Evolutionary conservation across 2,113 vertebrate species (phyloP).

Genomic region (Brachypteracias leptosomus): DNA sequence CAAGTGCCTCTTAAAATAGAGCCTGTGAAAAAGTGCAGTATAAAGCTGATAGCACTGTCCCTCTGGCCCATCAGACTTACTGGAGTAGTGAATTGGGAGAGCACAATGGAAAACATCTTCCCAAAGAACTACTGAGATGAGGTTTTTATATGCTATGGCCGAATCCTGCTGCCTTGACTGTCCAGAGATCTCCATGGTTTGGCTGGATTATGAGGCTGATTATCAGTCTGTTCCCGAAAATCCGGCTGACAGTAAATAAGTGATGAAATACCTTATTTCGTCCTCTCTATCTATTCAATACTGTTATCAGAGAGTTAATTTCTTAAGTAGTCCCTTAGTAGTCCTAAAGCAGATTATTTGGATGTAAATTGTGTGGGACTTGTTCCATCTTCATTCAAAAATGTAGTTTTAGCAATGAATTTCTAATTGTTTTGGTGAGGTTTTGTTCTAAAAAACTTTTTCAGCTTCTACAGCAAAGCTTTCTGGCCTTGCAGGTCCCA

Average conservation of each 20-base stretch:
- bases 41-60: background rate
- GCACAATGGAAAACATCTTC: background rate
- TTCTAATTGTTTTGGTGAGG: background rate
- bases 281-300: background rate
- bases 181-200: background rate
- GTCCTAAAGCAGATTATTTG: background rate
- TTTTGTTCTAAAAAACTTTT: background rate
- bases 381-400: background rate
- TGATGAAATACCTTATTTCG: background rate
- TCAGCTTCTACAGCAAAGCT: background rate
- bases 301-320: background rate
- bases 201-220: background rate
- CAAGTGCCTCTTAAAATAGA: background rate
- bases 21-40: background rate
- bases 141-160: background rate
- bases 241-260: background rate
- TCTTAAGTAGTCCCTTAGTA: background rate
- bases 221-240: background rate
- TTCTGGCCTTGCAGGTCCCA: background rate
- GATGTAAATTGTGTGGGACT: background rate
- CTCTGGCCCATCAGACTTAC: accelerated
- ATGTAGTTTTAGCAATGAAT: background rate
- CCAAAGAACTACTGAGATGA: background rate
- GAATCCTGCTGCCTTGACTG: background rate
- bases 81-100: background rate